Evolutionary conservation across 1,140 invertebrate genomes (phyloP), one percentile per base, ranked within the genome.

Genomic region (Nautilus pompilius): DNA sequence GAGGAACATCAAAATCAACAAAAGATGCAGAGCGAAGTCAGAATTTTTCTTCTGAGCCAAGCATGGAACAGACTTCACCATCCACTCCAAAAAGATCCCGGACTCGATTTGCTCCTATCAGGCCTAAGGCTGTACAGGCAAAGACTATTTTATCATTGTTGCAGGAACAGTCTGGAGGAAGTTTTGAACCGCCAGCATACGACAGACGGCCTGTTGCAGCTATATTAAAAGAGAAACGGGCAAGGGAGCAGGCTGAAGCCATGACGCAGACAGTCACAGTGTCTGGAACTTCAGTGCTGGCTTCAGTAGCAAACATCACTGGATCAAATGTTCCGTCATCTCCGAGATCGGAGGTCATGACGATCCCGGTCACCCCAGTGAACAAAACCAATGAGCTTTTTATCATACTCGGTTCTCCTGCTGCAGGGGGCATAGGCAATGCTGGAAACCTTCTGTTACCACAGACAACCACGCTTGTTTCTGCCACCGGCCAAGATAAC

Each of bases 151-250:
- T 67, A 22, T 61, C 67, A 6, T 63, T 67, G 24, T 57, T 67
- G 20, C 64, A 69, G 30, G 71, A 68, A 56, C 54, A 59, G 13
- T 65, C n/a, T 20, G 33, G 30, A 58, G 41, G 32, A 8, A 36
- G 30, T 22, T 36, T 28, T 54, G 58, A 70, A 10, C 36, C 51
- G 10, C 61, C 64, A 41, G 61, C 54, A 13, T 69, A 70, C 45
- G 70, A 74, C 55, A 61, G 63, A 15, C 65, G 66, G 33, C 62
- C 68, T 6, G 70, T 74, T 10, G 63, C 72, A 10, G 63, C 66
- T 41, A 65, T 74, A 48, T 48, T 74, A 26, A 74, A 74, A 63
- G 72, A 74, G 46, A 74, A 72, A 56, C 60, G 70, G 20, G 72
- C 68, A 4, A 41, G 68, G 28, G 72, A 74, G 32, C 49, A 53